Base-by-base conservation (phyloP, 2,113 vertebrate genomes). In the Siphamia tubifer region DNA sequence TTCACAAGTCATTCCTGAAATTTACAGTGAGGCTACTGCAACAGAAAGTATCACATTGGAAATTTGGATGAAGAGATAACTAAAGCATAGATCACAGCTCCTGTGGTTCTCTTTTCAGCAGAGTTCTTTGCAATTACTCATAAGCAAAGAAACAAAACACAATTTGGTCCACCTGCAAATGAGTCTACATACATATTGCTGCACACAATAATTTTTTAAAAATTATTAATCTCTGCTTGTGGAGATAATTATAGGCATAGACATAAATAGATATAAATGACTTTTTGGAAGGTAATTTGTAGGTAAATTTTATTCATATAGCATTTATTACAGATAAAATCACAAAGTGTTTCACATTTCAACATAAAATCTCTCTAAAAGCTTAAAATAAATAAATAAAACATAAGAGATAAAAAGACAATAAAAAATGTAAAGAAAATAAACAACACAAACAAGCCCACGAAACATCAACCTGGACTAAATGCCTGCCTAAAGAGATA, bases 111-210 rank as follows among this genome's bases (percentile, higher is more conserved):
- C 21, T 65, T 58, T 42, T 7, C n/a, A 40, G 4, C 1, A 2
- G 34, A 21, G 20, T 24, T 30, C 13, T 21, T 36, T 27, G 60
- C 20, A 67, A 62, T 58, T 53, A 53, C 52, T 61, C 47, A 43
- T 25, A 68, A 39, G n/a, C 20, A n/a, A 25, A 15, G 23, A 43
- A 19, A 19, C 17, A 54, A 31, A 38, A 52, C 21, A 25, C 2
- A 16, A 32, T 5, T 40, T 11, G 42, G 9, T 51, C 12, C 32
- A 15, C 20, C 58, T 52, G 21, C 4, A 24, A 19, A 39, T 25
- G 10, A 27, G 19, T 60, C 42, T 66, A 6, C 17, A 15, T n/a
- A 15, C 4, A 1, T 28, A 6, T 23, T 42, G 27, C n/a, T 34
- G 4, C 16, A 30, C 3, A n/a, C 10, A n/a, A n/a, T 21, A 5